phyloP scores from a whole-genome alignment of 2,797 vertebrate species.

The Pagetopsis macropterus region DNA sequence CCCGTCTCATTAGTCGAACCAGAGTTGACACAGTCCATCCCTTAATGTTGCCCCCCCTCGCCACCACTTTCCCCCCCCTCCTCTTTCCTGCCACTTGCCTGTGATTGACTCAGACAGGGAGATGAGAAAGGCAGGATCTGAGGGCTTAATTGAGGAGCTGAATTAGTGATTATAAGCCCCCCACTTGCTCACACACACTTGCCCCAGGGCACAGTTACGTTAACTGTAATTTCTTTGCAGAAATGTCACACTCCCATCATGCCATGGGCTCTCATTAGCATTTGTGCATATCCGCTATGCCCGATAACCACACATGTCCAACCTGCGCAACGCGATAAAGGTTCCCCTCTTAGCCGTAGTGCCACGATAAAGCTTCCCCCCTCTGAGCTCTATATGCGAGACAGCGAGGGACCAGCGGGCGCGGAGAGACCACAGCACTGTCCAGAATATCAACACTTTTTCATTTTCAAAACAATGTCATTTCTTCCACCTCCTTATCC shows the following conservation, averaged over 20 bases:
- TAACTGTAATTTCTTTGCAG: slow-evolving; percentile 88
- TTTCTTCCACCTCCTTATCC: neutral
- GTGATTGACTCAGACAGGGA: slow-evolving; percentile 87
- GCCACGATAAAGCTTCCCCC: slow-evolving; percentile 75
- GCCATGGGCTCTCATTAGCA: slow-evolving; percentile 90
- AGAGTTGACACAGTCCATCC: slow-evolving; percentile 79
- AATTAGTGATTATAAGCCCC: slow-evolving; percentile 86
- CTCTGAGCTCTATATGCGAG: slow-evolving; percentile 71
- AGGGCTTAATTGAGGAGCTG: slow-evolving; percentile 87
- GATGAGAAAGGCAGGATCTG: slow-evolving; percentile 84
- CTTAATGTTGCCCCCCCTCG: slow-evolving; percentile 68
- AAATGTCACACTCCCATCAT: slow-evolving; percentile 90
- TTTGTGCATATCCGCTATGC: slow-evolving; percentile 85
- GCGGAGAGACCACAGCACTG: slow-evolving; percentile 68
- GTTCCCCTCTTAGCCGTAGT: slow-evolving; percentile 71
- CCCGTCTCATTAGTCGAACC: slow-evolving; percentile 78
- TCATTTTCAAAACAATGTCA: slow-evolving; percentile 53
- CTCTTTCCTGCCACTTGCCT: slow-evolving; percentile 60
- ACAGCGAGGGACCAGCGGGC: slow-evolving; percentile 54
- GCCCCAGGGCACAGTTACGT: slow-evolving; percentile 81
- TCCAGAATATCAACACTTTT: slow-evolving; percentile 76
- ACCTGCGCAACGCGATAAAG: slow-evolving; percentile 82
- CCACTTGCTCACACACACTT: slow-evolving; percentile 65
- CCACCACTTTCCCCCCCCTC: slow-evolving; percentile 14
- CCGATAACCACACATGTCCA: slow-evolving; percentile 81